A percentile compares a stretch with the other conserved stretches of the same genome.
Conservation (phyloP, 1,140 invertebrate species). For the Listronotus bonariensis region DNA sequence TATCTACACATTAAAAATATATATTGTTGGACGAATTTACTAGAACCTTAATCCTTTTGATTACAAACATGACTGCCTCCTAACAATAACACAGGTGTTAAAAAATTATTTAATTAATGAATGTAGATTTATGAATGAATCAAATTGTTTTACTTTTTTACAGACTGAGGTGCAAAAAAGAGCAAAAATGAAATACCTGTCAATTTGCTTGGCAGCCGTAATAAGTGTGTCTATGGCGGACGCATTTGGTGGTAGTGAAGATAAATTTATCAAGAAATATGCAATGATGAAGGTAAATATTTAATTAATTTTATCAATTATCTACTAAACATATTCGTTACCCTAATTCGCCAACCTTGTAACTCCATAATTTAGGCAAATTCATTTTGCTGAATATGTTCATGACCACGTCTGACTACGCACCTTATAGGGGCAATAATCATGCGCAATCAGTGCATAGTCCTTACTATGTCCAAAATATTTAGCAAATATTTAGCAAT, state of each 20-base stretch:
- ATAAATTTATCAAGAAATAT: constrained; percentile 69
- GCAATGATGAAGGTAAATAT: constrained; percentile 69
- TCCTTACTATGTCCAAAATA: too few species aligned
- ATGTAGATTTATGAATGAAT: constrained; percentile 2
- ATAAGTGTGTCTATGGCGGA: constrained; percentile 32
- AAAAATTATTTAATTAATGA: constrained; percentile 5
- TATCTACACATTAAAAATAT: too few species aligned
- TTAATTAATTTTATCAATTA: background rate
- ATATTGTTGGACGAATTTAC: background rate
- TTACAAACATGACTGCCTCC: constrained; percentile 10
- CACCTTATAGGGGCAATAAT: too few species aligned
- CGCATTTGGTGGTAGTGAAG: constrained; percentile 62
- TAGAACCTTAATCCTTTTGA: background rate
- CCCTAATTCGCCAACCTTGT: too few species aligned
- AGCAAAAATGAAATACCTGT: background rate
- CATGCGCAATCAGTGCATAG: too few species aligned
- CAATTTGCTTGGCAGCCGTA: background rate
- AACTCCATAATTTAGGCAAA: too few species aligned
- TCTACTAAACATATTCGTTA: too few species aligned
- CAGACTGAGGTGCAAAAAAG: constrained; percentile 3
- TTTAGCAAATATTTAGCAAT: too few species aligned
- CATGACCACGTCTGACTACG: too few species aligned
- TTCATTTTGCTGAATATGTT: too few species aligned
- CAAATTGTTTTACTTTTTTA: constrained; percentile 5
- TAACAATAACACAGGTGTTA: constrained; percentile 6